Base-by-base conservation (phyloP, 1,140 invertebrate species). In the Euura lappo region DNA sequence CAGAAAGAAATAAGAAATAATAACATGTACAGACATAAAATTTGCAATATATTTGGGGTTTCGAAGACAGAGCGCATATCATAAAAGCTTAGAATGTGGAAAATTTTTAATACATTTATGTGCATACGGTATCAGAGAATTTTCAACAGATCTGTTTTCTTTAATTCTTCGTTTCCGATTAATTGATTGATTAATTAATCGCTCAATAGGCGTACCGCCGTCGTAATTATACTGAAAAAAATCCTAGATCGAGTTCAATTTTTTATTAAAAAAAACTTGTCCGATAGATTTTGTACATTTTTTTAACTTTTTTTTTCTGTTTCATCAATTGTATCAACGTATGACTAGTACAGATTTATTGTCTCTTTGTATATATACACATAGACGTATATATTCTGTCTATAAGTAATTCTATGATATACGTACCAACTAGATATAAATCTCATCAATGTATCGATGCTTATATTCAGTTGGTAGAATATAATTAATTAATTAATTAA, bases 261-360 rank as follows among this genome's bases (percentile, higher is more conserved):
- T 28, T 28, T 28, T 0, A 28, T 28, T 28, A 28, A 28, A 28
- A 28, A n/a, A 11, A 28, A 42, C 66, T 28, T 8, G 67, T 68
- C 45, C 3, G 3, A 80, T 82, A 85, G 78, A 81, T 85, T 85
- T 83, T 85, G 79, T 85, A 85, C 79, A 85, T 85, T 83, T 84
- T 80, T 84, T 83, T 79, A 75, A 45, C 68, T 85, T 83, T 84
- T 80, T 84, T 83, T 79, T 77, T 60, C 68, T 28, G 0, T 28
- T 28, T 28, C 1, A 28, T 28, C 28, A 28, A 28, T 28, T 28
- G 28, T 28, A 28, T 28, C 28, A 28, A 28, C 28, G 28, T 28
- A 28, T 28, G 28, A 28, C 28, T 28, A 28, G 28, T 28, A 28
- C 28, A 28, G 28, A 28, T 28, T 28, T 60, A 71, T 46, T 28